phyloP scores from a whole-genome alignment of 2,888 invertebrate genomes.

The Carcina quercana region DNA sequence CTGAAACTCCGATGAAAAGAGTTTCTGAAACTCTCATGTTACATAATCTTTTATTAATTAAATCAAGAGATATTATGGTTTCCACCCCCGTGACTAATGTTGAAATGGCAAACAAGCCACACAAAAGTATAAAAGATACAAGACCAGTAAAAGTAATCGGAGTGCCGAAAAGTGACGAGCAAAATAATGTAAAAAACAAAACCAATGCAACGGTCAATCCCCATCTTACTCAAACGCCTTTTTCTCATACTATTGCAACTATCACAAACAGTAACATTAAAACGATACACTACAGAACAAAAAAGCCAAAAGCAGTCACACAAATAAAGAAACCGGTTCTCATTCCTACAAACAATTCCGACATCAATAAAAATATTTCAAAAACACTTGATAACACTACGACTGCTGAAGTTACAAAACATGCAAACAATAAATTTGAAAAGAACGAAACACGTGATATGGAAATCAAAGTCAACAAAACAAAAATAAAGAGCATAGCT shows the following conservation, averaged over 20 bases:
- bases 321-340: conserved; percentile 63
- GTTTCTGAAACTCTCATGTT: conserved; percentile 1
- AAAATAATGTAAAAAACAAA: neutral
- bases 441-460: conserved; percentile 22
- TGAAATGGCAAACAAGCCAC: neutral
- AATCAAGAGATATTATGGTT: too few species aligned
- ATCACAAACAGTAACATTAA: conserved; percentile 20
- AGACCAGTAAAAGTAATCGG: neutral
- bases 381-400: conserved; percentile 38
- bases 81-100: conserved; percentile 3
- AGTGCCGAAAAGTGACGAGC: neutral
- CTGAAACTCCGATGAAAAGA: conserved; percentile 2
- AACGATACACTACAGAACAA: conserved; percentile 54
- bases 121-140: neutral
- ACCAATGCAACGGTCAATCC: neutral
- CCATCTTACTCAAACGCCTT: neutral
- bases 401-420: conserved; percentile 18
- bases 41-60: too few species aligned
- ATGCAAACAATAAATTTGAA: too few species aligned
- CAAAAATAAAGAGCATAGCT: conserved; percentile 33
- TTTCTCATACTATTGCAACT: neutral
- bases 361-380: too few species aligned
- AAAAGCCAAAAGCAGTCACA: conserved; percentile 52
- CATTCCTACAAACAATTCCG: too few species aligned
- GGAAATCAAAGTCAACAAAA: conserved; percentile 35